phyloP scores from a whole-genome alignment of 2,113 vertebrate species.

The Apaloderma vittatum region DNA sequence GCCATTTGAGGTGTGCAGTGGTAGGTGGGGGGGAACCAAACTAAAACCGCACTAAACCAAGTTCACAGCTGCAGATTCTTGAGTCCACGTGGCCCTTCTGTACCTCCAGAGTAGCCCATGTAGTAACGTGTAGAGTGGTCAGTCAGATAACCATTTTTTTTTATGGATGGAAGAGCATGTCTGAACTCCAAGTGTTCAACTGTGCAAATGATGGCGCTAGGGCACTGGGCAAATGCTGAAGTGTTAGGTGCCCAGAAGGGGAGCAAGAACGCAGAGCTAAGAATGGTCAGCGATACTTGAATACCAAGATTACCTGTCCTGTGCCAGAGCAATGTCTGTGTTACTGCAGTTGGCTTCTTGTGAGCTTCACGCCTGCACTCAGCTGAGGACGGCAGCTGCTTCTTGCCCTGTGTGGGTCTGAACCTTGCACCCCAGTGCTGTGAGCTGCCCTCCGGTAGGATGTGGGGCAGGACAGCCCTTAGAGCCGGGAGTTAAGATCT shows the following conservation, averaged over 20 bases:
- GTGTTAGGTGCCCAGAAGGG: not conserved
- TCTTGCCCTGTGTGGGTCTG: accelerated
- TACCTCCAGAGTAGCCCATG: accelerated
- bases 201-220: accelerated
- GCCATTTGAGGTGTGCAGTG: accelerated
- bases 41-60: not conserved
- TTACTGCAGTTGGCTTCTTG: not conserved
- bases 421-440: accelerated
- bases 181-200: not conserved
- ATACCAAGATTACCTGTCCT: accelerated
- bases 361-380: accelerated
- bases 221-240: not conserved
- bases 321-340: accelerated
- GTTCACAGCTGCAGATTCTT: not conserved
- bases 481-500: not conserved
- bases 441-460: not conserved
- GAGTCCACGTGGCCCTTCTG: accelerated
- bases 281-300: not conserved
- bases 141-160: too few relatives aligned
- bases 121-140: too few relatives aligned
- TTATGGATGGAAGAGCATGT: not conserved
- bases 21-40: not conserved
- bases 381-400: accelerated
- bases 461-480: not conserved
- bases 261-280: accelerated